phyloP scores from a whole-genome alignment of 2,797 vertebrate species.

The Syngnathus rostellatus region DNA sequence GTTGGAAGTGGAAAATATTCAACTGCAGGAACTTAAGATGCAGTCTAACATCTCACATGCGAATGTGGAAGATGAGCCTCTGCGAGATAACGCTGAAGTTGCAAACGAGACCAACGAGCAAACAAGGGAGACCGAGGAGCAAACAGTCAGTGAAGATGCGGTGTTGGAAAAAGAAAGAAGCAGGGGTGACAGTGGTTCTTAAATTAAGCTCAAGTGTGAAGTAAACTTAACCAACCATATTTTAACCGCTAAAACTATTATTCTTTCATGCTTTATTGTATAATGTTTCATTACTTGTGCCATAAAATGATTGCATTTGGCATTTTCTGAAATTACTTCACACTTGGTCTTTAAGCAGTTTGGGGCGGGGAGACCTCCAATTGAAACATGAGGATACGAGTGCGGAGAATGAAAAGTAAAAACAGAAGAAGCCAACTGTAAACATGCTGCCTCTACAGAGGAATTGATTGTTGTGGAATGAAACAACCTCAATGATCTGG shows the following conservation, averaged over 20 bases:
- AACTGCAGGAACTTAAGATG: conserved; percentile 57
- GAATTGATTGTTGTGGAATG: not conserved
- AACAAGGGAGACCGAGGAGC: conserved; percentile 16
- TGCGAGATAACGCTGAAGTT: conserved; percentile 37
- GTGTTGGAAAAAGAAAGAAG: conserved; percentile 31
- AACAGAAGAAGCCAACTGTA: conserved; percentile 39
- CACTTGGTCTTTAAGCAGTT: not conserved
- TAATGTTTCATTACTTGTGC: too few relatives aligned
- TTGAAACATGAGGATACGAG: conserved; percentile 15
- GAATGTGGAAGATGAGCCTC: conserved; percentile 54
- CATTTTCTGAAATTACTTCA: too few relatives aligned
- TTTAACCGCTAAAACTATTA: too few relatives aligned
- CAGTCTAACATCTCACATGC: conserved; percentile 41
- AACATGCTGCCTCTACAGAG: too few relatives aligned
- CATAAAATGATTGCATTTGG: too few relatives aligned
- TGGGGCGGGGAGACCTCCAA: not conserved
- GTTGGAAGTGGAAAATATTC: conserved; percentile 59
- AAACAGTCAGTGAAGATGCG: conserved; percentile 22
- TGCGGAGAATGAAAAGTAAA: conserved; percentile 19
- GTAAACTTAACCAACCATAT: too few relatives aligned
- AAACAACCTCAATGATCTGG: not conserved
- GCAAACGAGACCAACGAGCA: conserved; percentile 40
- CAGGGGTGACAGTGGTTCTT: conserved; percentile 15
- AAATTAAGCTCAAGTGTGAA: conserved; percentile 1
- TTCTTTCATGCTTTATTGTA: too few relatives aligned